Evolutionary conservation across 1,140 invertebrate species (phyloP).

Genomic region (Drosophila lacertosa): DNA sequence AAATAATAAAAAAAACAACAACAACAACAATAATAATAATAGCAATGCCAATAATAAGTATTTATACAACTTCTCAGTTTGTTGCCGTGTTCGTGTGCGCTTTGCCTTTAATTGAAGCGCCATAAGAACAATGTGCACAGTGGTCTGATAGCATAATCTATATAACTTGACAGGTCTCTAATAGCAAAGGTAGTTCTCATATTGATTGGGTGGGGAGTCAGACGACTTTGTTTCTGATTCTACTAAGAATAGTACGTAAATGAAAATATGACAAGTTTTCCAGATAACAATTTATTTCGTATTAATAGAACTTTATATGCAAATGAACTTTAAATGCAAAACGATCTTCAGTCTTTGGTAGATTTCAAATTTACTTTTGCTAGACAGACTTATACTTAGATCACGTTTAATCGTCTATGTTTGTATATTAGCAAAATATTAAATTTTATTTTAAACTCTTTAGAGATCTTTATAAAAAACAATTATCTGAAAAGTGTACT

Average conservation of each 20-base stretch:
- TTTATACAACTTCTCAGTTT: constrained; percentile 33
- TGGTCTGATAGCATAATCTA: constrained; percentile 9
- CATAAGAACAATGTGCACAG: constrained; percentile 18
- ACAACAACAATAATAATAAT: constrained; percentile 12
- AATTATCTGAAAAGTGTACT: too few relatives aligned
- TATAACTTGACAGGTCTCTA: not conserved
- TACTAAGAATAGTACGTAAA: too few relatives aligned
- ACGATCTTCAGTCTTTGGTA: not conserved
- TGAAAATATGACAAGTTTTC: not conserved
- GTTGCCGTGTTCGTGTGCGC: constrained; percentile 18
- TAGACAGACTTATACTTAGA: too few relatives aligned
- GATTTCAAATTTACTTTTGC: not conserved
- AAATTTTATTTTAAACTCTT: too few relatives aligned
- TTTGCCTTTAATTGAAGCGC: constrained; percentile 4
- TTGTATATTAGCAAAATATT: too few relatives aligned
- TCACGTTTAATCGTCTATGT: too few relatives aligned
- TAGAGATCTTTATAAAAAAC: too few relatives aligned
- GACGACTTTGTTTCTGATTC: too few relatives aligned
- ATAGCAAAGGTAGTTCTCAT: not conserved
- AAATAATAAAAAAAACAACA: constrained; percentile 15
- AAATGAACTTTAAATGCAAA: too few relatives aligned
- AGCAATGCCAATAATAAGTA: constrained; percentile 11
- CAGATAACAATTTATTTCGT: too few relatives aligned
- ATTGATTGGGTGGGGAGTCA: not conserved
- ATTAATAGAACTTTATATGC: too few relatives aligned